Conservation (phyloP, 2,888 invertebrate species). For the Drosophila longiperda region DNA sequence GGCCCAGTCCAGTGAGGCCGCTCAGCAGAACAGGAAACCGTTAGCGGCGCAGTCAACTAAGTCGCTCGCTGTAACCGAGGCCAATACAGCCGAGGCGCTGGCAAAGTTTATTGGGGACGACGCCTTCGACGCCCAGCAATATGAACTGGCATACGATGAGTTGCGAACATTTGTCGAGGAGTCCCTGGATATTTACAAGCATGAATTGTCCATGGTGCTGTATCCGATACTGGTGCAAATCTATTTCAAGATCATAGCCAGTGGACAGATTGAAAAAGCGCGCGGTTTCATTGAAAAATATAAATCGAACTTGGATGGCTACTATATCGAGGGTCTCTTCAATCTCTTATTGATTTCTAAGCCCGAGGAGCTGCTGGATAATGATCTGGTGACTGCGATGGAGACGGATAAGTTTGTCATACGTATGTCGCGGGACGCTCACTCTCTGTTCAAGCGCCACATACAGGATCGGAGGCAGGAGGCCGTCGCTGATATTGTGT, state of each 20-base stretch:
- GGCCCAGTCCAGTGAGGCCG: conserved; percentile 89
- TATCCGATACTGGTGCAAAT: conserved; percentile 98
- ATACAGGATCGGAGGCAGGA: conserved; percentile 95
- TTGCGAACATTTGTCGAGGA: conserved; percentile 95
- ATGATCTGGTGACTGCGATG: conserved; percentile 93
- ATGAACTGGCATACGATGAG: conserved; percentile 94
- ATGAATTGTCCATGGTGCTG: conserved; percentile 95
- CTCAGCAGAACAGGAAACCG: not conserved
- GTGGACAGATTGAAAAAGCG: conserved; percentile 93
- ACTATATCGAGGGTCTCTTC: conserved; percentile 94
- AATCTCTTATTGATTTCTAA: conserved; percentile 92
- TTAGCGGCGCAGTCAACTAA: not conserved
- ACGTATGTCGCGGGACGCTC: conserved; percentile 96
- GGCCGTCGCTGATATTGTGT: conserved; percentile 95
- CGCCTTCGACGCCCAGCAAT: conserved; percentile 91
- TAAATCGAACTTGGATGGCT: conserved; percentile 93
- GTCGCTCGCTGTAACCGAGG: conserved; percentile 28
- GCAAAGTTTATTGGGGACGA: conserved; percentile 65
- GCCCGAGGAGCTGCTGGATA: conserved; percentile 95
- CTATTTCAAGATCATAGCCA: conserved; percentile 96
- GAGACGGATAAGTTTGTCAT: conserved; percentile 96
- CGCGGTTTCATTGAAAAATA: conserved; percentile 93
- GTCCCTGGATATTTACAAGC: conserved; percentile 96
- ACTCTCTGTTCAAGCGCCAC: conserved; percentile 95
- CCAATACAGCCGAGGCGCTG: conserved; percentile 54